Evolutionary conservation across 2,797 vertebrate species (phyloP).

Genomic region (Sarcophilus harrisii): DNA sequence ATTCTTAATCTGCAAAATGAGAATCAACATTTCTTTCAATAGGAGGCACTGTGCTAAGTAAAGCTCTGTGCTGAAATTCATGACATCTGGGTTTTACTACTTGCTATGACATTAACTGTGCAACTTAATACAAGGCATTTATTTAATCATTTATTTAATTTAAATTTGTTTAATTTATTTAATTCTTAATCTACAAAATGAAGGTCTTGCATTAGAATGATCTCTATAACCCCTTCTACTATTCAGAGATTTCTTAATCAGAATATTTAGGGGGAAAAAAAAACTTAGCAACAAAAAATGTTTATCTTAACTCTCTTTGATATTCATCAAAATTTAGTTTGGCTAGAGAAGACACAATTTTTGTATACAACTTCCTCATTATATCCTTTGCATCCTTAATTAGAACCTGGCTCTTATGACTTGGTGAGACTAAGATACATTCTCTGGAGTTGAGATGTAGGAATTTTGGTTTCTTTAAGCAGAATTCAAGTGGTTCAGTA

Average conservation of each 20-base stretch:
- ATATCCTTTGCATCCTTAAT: conserved; percentile 70
- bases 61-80: not conserved
- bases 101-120: not conserved
- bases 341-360: conserved; percentile 42
- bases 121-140: not conserved
- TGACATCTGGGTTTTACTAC: not conserved
- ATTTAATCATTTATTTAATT: too few relatives aligned
- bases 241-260: not conserved
- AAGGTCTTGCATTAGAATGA: not conserved
- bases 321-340: conserved; percentile 63
- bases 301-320: conserved; percentile 55
- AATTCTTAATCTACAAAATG: not conserved
- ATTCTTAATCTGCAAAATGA: not conserved
- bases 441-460: conserved; percentile 67
- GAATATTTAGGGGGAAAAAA: not conserved
- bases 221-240: not conserved
- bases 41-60: not conserved
- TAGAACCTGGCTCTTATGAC: conserved; percentile 71
- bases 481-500: conserved; percentile 80
- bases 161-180: too few relatives aligned
- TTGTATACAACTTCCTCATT: conserved; percentile 30
- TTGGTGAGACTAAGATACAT: conserved; percentile 66
- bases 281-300: not conserved
- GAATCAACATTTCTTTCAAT: not conserved
- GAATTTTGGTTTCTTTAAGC: conserved; percentile 75